These are phyloP conservation scores for Copidosoma aretas DNA, from an alignment of 2,888 invertebrate genomes.

Conservation along the genomic window DNA sequence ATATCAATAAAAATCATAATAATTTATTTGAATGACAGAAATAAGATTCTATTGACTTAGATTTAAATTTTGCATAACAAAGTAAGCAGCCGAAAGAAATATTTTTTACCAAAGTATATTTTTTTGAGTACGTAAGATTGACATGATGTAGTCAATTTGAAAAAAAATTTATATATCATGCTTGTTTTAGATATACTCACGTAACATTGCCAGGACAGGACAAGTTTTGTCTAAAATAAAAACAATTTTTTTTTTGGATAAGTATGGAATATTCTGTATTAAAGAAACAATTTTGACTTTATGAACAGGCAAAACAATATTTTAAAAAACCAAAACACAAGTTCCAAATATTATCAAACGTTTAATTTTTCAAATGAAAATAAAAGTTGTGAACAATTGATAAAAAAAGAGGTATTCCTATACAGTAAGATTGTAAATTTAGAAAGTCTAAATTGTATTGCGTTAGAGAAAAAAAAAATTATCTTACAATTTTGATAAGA, in stretches of 20 bases:
- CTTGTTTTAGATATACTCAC: slow-evolving; percentile 47
- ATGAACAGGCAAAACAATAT: slow-evolving; percentile 39
- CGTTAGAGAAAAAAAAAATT: slow-evolving; percentile 60
- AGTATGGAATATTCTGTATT: slow-evolving; percentile 35
- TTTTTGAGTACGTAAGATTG: too few species aligned
- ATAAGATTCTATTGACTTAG: too few species aligned
- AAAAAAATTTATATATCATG: slow-evolving; percentile 13
- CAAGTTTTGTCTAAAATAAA: slow-evolving; percentile 51
- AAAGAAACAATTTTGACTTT: slow-evolving; percentile 31
- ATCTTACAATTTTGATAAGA: slow-evolving; percentile 61
- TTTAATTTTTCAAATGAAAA: slow-evolving; percentile 36
- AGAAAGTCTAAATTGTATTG: slow-evolving; percentile 59
- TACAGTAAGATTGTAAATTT: slow-evolving; percentile 57
- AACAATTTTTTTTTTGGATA: slow-evolving; percentile 25
- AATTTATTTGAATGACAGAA: neutral
- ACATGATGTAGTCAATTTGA: slow-evolving; percentile 7
- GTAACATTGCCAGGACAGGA: slow-evolving; percentile 55
- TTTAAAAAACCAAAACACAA: slow-evolving; percentile 30
- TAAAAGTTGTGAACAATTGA: slow-evolving; percentile 39
- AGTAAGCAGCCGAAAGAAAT: too few species aligned
- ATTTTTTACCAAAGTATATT: too few species aligned
- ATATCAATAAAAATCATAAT: neutral
- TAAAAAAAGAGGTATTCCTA: slow-evolving; percentile 41
- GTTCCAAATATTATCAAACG: slow-evolving; percentile 32
- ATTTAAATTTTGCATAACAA: too few species aligned